Evolutionary conservation across 1,140 invertebrate species (phyloP).

Genomic region (Chionoecetes opilio): DNA sequence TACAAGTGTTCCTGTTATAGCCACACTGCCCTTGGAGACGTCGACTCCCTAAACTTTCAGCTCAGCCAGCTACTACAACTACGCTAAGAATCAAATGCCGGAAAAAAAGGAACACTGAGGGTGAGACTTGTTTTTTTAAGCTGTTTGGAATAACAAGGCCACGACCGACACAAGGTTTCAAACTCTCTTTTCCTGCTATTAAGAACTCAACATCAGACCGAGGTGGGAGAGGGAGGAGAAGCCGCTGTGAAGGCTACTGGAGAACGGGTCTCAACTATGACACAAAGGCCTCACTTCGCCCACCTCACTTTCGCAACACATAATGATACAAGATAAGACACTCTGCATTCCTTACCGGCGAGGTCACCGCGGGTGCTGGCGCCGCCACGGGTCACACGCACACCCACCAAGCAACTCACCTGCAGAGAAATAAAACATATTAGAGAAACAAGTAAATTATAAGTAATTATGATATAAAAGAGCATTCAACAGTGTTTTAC

Average conservation of each 20-base stretch:
- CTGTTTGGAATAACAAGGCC: not conserved
- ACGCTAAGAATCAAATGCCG: not conserved
- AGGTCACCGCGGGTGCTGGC: not conserved
- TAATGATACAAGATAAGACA: slow-evolving; percentile 22
- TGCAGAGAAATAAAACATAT: not conserved
- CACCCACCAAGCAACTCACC: not conserved
- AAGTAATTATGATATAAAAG: not conserved
- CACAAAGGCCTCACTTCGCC: slow-evolving; percentile 24
- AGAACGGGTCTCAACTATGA: slow-evolving; percentile 12
- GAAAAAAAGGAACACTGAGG: not conserved
- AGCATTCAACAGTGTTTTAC: not conserved
- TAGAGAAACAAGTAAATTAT: slow-evolving; percentile 21
- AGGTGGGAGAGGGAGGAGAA: not conserved
- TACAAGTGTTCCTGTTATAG: not conserved
- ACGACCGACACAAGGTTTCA: slow-evolving; percentile 5
- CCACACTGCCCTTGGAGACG: not conserved
- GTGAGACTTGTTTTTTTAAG: not conserved
- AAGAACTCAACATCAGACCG: not conserved
- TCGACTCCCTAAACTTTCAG: not conserved
- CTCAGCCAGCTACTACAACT: not conserved
- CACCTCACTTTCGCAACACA: not conserved
- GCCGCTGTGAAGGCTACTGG: not conserved
- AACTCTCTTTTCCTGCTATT: slow-evolving; percentile 29
- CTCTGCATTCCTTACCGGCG: slow-evolving; percentile 4
- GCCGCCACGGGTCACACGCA: not conserved